Evolutionary conservation across 1,140 invertebrate genomes (phyloP).

Genomic region (Meloidogyne floridensis): DNA sequence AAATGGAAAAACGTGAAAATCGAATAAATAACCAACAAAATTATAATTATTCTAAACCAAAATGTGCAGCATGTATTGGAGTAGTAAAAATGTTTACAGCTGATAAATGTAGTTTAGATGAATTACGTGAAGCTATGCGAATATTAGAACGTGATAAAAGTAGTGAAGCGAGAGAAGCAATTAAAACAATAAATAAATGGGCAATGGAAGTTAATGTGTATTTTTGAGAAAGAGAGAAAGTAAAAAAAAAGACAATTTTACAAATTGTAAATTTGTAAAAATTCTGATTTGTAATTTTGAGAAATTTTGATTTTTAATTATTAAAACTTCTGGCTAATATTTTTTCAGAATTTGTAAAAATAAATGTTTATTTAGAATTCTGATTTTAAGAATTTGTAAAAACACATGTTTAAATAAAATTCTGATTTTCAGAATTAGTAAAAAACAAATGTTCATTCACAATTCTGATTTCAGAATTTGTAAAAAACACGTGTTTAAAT

Average conservation of each 20-base stretch:
- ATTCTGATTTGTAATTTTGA: not conserved
- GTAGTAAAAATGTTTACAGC: constrained; percentile 50
- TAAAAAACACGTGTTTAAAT: not conserved
- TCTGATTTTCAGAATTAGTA: no score
- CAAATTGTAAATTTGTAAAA: constrained; percentile 2
- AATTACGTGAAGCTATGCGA: constrained; percentile 42
- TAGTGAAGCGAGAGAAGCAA: constrained; percentile 31
- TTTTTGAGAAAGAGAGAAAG: constrained; percentile 22
- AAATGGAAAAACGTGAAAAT: constrained; percentile 34
- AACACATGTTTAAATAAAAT: no score
- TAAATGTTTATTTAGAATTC: not conserved
- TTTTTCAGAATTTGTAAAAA: not conserved
- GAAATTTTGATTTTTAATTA: no score
- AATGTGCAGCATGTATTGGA: constrained; percentile 47
- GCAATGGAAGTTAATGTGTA: constrained; percentile 47
- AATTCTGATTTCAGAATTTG: not conserved
- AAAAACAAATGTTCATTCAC: not conserved
- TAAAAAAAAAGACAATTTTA: not conserved
- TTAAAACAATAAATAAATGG: constrained; percentile 41
- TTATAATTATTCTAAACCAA: constrained; percentile 33
- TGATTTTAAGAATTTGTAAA: no score
- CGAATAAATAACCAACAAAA: not conserved
- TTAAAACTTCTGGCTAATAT: not conserved
- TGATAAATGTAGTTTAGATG: constrained; percentile 31
- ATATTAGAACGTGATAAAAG: constrained; percentile 35